phyloP scores from a whole-genome alignment of 2,888 invertebrate genomes.

The Chloroclystis v-ata region DNA sequence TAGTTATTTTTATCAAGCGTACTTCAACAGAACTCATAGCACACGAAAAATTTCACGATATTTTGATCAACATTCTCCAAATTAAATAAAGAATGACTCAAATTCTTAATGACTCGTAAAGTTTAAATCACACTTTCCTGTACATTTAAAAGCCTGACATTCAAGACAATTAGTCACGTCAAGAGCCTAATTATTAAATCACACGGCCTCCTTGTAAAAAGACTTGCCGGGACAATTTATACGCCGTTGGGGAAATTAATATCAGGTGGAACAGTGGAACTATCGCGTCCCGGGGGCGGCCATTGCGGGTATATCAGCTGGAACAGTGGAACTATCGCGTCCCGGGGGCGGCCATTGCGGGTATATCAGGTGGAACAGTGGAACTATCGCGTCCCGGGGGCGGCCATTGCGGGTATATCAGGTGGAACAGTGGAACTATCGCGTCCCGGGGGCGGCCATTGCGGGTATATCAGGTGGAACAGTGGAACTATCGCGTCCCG shows the following conservation, averaged over 20 bases:
- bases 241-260: constrained; percentile 72
- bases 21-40: no score
- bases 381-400: constrained; percentile 12
- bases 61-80: no score
- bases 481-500: constrained; percentile 13
- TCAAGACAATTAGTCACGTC: constrained; percentile 1
- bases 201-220: constrained; percentile 18
- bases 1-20: no score
- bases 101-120: no score
- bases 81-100: no score
- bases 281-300: constrained; percentile 9
- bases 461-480: constrained; percentile 73
- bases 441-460: constrained; percentile 34
- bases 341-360: constrained; percentile 48
- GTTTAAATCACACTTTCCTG: no score
- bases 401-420: constrained; percentile 70
- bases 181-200: constrained; percentile 18
- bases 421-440: constrained; percentile 50
- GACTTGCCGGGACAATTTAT: constrained; percentile 56
- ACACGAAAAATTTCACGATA: no score
- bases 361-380: constrained; percentile 72
- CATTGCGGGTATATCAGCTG: constrained; percentile 47
- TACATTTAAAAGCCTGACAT: no score
- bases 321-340: constrained; percentile 28
- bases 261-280: constrained; percentile 62